Conservation (phyloP, 2,113 vertebrate genomes). For the Epinephelus lanceolatus region DNA sequence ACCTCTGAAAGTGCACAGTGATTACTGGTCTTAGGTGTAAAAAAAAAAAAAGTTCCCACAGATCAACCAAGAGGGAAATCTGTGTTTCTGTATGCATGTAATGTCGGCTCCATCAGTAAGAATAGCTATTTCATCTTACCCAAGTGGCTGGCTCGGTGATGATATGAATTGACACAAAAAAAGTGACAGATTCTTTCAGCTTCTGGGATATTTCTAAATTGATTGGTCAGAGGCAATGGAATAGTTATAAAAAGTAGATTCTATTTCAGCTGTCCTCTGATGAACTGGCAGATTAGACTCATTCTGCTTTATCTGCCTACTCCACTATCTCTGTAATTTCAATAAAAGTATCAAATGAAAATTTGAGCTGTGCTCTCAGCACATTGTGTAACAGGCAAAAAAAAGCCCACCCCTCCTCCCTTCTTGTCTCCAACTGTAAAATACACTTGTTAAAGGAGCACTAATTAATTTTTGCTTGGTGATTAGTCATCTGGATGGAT, state of each 20-base stretch:
- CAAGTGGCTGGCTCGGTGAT: conserved; percentile 2
- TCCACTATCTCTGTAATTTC: conserved; percentile 29
- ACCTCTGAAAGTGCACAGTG: conserved; percentile 18
- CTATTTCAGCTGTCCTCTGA: conserved; percentile 46
- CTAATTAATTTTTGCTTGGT: conserved; percentile 74
- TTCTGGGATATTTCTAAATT: conserved; percentile 39
- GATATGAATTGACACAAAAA: conserved; percentile 17
- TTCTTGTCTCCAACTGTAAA: conserved; percentile 54
- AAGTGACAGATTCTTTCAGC: conserved; percentile 9
- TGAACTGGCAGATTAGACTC: conserved; percentile 51
- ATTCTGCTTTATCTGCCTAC: conserved; percentile 42
- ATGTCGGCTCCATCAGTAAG: not conserved
- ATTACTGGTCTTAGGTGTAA: conserved; percentile 30
- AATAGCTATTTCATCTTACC: not conserved
- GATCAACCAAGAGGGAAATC: not conserved
- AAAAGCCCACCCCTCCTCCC: not conserved
- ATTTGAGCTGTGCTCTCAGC: conserved; percentile 12
- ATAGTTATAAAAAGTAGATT: conserved; percentile 41
- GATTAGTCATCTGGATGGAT: conserved; percentile 73
- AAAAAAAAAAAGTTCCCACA: not conserved
- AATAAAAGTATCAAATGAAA: conserved; percentile 32
- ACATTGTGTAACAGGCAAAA: conserved; percentile 30
- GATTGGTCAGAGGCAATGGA: conserved; percentile 51
- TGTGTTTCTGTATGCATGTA: not conserved
- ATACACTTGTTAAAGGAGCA: conserved; percentile 55